Base-by-base conservation (phyloP, 2,113 vertebrate species). In the Syrrhaptes paradoxus region DNA sequence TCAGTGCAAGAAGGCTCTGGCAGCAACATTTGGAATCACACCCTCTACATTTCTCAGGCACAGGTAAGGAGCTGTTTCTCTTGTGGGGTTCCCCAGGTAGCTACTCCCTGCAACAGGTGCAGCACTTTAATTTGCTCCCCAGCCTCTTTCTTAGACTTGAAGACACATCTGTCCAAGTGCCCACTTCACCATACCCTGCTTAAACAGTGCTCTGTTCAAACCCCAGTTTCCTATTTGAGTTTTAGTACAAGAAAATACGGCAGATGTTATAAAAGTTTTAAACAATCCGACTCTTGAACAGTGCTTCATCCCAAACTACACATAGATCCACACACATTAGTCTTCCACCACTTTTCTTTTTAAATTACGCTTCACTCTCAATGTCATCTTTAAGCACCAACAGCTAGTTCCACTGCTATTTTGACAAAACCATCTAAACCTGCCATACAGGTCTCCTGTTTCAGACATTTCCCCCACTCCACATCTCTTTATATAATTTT, bases 401-500 rank as follows among this genome's bases (percentile, higher is more conserved):
- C 25, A 51, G 11, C 19, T 22, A 48, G n/a, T 52, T 70, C 26
- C 22, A 21, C 26, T 45, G 18, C 11, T 57, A 19, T 34, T 90
- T 13, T 22, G 29, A 59, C 41, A 62, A 74, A 78, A 20, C 7
- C 34, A 36, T 6, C 55, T 17, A 29, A 57, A 26, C 6, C 8
- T 36, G 20, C 16, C 14, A 2, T 9, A 41, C 8, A 57, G 20
- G 3, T 36, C 15, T 25, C 8, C 38, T 0, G 0, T 38, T 85
- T 65, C 74, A 87, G 43, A 31, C 2, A 29, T 5, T 78, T 74
- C 4, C 15, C 22, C 31, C 34, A 38, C 11, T 79, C 12, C 10
- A 11, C 10, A 32, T 24, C 3, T 36, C 17, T 7, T 66, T 29
- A 0, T 5, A 29, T 17, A 0, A 18, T 29, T 82, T 79, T 57